phyloP scores from a whole-genome alignment of 2,113 vertebrate species.

The Chamaetylas fuelleborni region DNA sequence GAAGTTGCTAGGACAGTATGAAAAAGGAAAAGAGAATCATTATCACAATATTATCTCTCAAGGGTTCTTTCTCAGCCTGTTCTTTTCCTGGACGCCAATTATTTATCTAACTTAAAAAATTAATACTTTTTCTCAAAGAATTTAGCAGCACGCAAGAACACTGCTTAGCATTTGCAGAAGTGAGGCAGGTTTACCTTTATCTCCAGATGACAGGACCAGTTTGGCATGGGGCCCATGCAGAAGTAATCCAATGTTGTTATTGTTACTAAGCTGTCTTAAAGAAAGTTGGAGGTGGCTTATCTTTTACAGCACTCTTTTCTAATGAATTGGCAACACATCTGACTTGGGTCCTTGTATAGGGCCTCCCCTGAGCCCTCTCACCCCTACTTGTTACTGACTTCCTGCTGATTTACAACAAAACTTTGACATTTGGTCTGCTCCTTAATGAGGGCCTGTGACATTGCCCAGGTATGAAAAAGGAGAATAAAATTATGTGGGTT shows the following conservation, averaged over 20 bases:
- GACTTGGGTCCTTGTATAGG: not conserved
- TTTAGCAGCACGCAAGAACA: not conserved
- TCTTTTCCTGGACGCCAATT: not conserved
- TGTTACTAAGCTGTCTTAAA: constrained; percentile 19
- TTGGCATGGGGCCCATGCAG: not conserved
- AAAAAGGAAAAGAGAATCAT: not conserved
- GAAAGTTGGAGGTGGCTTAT: constrained; percentile 28
- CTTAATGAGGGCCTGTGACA: constrained; percentile 61
- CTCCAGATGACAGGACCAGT: constrained; percentile 37
- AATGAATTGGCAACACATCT: constrained; percentile 38
- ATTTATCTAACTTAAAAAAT: not conserved
- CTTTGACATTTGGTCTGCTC: constrained; percentile 26
- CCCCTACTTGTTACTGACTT: constrained; percentile 5
- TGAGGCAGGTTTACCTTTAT: not conserved
- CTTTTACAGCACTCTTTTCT: constrained; percentile 20
- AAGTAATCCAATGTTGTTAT: constrained; percentile 27
- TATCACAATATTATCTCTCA: not conserved
- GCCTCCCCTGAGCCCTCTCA: not conserved
- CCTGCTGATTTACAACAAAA: constrained; percentile 39
- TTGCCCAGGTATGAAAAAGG: constrained; percentile 43
- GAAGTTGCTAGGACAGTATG: not conserved
- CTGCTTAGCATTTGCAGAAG: not conserved
- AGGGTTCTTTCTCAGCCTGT: not conserved
- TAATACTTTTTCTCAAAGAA: constrained; percentile 11
- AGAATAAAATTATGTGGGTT: constrained; percentile 42